Evolutionary conservation across 2,113 vertebrate genomes (phyloP), one percentile per base, ranked within the genome.

Genomic region (Vimba vimba): DNA sequence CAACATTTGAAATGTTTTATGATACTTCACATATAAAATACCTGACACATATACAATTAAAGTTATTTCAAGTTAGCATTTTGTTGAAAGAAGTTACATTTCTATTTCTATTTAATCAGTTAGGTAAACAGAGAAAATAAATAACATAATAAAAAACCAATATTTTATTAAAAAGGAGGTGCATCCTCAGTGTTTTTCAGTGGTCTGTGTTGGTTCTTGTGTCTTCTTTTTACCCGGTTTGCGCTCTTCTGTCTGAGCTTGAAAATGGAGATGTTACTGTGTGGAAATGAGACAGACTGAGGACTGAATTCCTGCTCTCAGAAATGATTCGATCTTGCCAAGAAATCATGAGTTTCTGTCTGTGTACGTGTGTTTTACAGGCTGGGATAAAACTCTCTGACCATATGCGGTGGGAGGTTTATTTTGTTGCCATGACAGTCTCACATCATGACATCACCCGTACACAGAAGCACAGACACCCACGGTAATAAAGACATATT

Each of bases 341-440:
- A 62, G 77, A 60, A 50, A 45, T 36, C 43, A 21, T 27, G 64
- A 50, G 27, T 82, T 13, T 78, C 17, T 52, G 60, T 86, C 62
- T 47, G 75, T 64, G 52, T 25, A 19, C 39, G 25, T 30, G 66
- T 43, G 50, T 19, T 84, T 82, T 84, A 69, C 60, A 77, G 83
- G 81, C 84, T 68, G 74, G 71, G 71, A 47, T 77, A 10, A 59
- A 87, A 75, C 77, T 86, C 60, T 17, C 84, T 79, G 79, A 82
- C 82, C 82, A 71, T 83, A 77, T 89, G 88, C 4, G 12, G 62
- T n/a, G 68, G 73, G 79, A 88, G 75, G 82, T 85, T 91, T 90
- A 84, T 89, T 90, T 82, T 86, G 90, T 91, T 90, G 80, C 86
- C 89, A 33, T 86, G 87, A 74, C 39, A 43, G 88, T 59, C 79